These are phyloP conservation scores for Thecophora atra DNA, from an alignment of 2,888 invertebrate genomes.

Conservation along the genomic window DNA sequence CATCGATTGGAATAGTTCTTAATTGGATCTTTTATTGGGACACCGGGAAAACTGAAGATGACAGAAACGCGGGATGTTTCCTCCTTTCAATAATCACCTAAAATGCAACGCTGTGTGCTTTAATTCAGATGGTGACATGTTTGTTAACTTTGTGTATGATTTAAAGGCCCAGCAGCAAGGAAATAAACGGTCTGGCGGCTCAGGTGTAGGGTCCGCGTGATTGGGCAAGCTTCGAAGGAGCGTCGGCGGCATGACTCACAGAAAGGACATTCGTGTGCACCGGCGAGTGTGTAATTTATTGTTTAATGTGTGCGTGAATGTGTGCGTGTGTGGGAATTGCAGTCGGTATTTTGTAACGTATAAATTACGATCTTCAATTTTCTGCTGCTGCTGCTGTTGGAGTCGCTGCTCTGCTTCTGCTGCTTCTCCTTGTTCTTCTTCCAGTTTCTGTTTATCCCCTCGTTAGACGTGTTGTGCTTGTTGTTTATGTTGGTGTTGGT, in stretches of 20 bases:
- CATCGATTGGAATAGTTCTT: too few relatives aligned
- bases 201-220: background rate
- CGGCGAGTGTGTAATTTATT: background rate
- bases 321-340: background rate
- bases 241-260: background rate
- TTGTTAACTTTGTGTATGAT: background rate
- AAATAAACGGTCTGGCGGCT: background rate
- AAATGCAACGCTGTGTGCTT: too few relatives aligned
- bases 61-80: too few relatives aligned
- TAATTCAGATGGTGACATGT: too few relatives aligned
- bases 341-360: background rate
- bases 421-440: background rate
- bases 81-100: too few relatives aligned
- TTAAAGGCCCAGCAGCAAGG: background rate
- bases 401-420: constrained; percentile 15
- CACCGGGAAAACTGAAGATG: too few relatives aligned
- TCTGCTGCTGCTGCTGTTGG: constrained; percentile 1
- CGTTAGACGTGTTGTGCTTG: background rate
- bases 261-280: constrained; percentile 8
- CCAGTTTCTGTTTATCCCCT: background rate
- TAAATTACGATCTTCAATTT: constrained; percentile 28
- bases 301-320: background rate
- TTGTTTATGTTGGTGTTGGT: background rate
- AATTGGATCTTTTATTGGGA: too few relatives aligned
- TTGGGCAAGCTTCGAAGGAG: too few relatives aligned